phyloP scores from a whole-genome alignment of 2,113 vertebrate genomes.

The Corythornis cristatus region DNA sequence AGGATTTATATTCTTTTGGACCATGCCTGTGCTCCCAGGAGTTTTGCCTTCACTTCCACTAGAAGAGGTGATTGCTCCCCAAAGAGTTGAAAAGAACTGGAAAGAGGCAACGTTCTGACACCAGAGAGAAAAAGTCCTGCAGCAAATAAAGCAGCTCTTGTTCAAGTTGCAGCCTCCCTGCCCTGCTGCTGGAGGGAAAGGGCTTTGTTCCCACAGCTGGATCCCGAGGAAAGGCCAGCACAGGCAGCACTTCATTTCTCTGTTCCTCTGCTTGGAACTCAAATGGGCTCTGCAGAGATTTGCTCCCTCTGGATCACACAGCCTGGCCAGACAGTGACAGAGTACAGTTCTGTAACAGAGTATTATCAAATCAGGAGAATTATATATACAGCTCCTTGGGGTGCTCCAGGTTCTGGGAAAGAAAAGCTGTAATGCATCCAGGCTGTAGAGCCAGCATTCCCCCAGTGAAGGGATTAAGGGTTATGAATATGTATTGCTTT shows the following conservation, averaged over 20 bases:
- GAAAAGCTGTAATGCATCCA: background rate
- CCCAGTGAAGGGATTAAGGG: background rate
- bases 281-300: background rate
- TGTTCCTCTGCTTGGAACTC: background rate
- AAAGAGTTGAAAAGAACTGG: background rate
- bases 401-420: background rate
- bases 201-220: conserved; percentile 12
- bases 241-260: background rate
- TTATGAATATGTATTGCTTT: background rate
- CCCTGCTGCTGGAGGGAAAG: background rate
- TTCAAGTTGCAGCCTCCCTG: background rate
- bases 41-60: background rate
- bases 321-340: background rate
- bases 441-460: background rate
- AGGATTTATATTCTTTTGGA: conserved; percentile 40
- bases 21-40: background rate
- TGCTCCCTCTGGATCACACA: background rate
- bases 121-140: background rate
- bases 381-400: background rate
- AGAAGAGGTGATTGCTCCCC: background rate
- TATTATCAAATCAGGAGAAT: background rate
- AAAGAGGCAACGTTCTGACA: background rate
- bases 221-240: background rate
- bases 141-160: background rate
- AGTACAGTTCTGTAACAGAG: background rate